Evolutionary conservation across 2,888 invertebrate genomes (phyloP).

Genomic region (Erebia palarica): DNA sequence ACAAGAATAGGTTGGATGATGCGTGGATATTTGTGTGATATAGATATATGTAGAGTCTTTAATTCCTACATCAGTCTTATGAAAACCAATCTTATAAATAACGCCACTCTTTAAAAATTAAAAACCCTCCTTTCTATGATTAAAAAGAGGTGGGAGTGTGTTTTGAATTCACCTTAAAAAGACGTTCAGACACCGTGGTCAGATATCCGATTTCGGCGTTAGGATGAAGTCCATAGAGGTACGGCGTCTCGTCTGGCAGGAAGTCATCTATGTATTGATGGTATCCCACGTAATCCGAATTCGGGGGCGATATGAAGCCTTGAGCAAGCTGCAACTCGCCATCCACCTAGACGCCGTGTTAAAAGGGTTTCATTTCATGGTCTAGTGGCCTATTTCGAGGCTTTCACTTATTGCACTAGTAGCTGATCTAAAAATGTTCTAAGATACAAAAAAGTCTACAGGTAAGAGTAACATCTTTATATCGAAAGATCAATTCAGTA

Average conservation of each 20-base stretch:
- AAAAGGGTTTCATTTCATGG: neutral
- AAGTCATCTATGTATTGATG: slow-evolving; percentile 94
- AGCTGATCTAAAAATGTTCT: too few species aligned
- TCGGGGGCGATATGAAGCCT: slow-evolving; percentile 94
- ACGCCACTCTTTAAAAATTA: neutral
- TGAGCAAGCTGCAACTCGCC: slow-evolving; percentile 92
- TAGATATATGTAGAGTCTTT: too few species aligned
- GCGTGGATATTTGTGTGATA: neutral
- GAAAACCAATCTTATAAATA: too few species aligned
- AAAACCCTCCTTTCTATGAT: too few species aligned
- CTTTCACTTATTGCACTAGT: too few species aligned
- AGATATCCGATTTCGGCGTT: slow-evolving; percentile 98
- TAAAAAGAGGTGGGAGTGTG: too few species aligned
- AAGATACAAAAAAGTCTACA: too few species aligned
- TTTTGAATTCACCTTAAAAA: slow-evolving; percentile 83
- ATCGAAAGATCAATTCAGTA: too few species aligned
- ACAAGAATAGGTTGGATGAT: neutral
- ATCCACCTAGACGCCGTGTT: slow-evolving; percentile 83
- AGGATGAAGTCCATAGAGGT: slow-evolving; percentile 95
- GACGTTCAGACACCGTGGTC: slow-evolving; percentile 91
- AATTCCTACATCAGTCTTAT: too few species aligned
- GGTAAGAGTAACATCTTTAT: too few species aligned
- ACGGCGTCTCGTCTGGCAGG: slow-evolving; percentile 93
- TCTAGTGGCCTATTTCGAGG: too few species aligned
- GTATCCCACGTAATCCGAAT: slow-evolving; percentile 93